phyloP scores from a whole-genome alignment of 2,888 invertebrate genomes.

The Calameuta idolon region DNA sequence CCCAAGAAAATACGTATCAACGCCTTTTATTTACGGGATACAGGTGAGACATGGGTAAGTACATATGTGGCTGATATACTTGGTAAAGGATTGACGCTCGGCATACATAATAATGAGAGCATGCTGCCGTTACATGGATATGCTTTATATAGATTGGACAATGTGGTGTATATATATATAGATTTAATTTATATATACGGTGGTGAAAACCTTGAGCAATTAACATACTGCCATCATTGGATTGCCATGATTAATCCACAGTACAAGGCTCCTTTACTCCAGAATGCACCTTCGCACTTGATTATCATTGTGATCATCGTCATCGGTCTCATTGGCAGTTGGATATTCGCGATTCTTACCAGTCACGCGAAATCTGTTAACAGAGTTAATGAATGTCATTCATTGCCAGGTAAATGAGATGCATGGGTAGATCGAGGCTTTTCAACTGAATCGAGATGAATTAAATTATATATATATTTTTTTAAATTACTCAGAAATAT shows the following conservation, averaged over 20 bases:
- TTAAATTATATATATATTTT: neutral
- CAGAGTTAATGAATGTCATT: neutral
- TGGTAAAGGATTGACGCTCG: neutral
- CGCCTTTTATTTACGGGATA: neutral
- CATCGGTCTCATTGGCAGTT: neutral
- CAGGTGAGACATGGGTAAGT: neutral
- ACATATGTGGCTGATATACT: neutral
- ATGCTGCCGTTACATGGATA: neutral
- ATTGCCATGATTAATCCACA: neutral
- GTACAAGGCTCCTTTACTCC: neutral
- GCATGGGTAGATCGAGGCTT: neutral
- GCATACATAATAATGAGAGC: neutral
- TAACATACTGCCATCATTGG: neutral
- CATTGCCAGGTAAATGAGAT: neutral
- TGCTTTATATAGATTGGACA: neutral
- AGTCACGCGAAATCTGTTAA: neutral
- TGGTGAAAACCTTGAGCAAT: neutral
- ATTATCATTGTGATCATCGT: neutral
- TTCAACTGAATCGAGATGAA: neutral
- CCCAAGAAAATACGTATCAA: neutral
- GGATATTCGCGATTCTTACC: neutral
- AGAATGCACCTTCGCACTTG: neutral
- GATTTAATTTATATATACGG: neutral
- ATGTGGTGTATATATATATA: neutral
- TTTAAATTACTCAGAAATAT: neutral